These are phyloP conservation scores for Apamea sordens DNA, from an alignment of 2,888 invertebrate genomes.

Conservation along the genomic window DNA sequence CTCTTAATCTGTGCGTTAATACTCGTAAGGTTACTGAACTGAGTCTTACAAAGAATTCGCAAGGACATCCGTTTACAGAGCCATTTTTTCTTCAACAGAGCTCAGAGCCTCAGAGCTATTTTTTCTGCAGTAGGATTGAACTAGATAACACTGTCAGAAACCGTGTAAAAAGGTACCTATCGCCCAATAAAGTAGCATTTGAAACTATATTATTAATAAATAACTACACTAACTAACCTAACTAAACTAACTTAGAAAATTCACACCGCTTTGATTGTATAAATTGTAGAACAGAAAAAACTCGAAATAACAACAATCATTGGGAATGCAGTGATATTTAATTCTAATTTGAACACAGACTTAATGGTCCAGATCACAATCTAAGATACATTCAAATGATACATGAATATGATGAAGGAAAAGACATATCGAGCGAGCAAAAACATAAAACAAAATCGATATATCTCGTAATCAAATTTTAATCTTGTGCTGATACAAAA, in stretches of 20 bases:
- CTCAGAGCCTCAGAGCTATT: background rate
- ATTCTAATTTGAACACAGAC: conserved; percentile 7
- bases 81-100: background rate
- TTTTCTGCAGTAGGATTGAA: background rate
- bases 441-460: conserved; percentile 42
- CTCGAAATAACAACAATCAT: background rate
- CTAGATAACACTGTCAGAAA: background rate
- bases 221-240: no score
- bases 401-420: conserved; percentile 24
- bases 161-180: background rate
- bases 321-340: conserved; percentile 20
- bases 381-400: conserved; percentile 22
- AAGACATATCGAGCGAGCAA: conserved; percentile 44
- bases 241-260: background rate
- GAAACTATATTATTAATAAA: conserved; percentile 1
- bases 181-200: background rate
- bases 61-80: conserved; percentile 36
- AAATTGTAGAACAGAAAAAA: conserved; percentile 11
- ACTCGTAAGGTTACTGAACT: conserved; percentile 43
- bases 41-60: conserved; percentile 6
- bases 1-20: conserved; percentile 26
- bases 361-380: conserved; percentile 28
- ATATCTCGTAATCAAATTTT: conserved; percentile 52
- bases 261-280: background rate
- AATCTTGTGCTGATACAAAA: conserved; percentile 39